Conservation (phyloP, 2,888 invertebrate genomes). For the Cecidostiba fungosa region DNA sequence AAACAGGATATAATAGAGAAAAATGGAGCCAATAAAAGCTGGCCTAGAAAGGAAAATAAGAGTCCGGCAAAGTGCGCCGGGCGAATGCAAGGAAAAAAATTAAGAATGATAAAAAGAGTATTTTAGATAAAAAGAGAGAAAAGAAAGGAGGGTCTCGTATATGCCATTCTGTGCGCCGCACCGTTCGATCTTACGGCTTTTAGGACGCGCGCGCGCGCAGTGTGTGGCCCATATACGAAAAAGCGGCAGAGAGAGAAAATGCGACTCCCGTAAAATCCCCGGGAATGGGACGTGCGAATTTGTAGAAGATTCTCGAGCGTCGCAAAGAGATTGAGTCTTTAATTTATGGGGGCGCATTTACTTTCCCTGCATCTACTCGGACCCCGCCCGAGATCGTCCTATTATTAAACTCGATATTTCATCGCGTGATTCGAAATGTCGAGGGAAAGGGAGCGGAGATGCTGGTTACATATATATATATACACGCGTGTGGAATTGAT, state of each 20-base stretch:
- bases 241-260: conserved; percentile 30
- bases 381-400: conserved; percentile 14
- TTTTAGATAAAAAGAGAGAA: conserved; percentile 21
- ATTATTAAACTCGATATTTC: conserved; percentile 59
- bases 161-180: conserved; percentile 19
- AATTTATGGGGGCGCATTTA: conserved; percentile 57
- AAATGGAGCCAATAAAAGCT: conserved; percentile 57
- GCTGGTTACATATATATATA: not conserved
- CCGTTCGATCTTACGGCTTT: conserved; percentile 19
- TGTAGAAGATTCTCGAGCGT: conserved; percentile 44
- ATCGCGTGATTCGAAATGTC: conserved; percentile 33
- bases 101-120: conserved; percentile 58
- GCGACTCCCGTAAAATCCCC: conserved; percentile 50
- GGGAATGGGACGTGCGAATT: conserved; percentile 53
- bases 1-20: conserved; percentile 55
- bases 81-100: conserved; percentile 31
- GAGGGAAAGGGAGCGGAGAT: not conserved
- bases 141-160: not conserved
- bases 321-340: conserved; percentile 61
- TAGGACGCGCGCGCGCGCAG: not conserved
- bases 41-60: not conserved
- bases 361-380: conserved; percentile 17
- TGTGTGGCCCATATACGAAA: conserved; percentile 43
- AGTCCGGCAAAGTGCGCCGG: not conserved
- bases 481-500: conserved; percentile 24